Evolutionary conservation across 2,888 invertebrate species (phyloP), one percentile per base, ranked within the genome.

Genomic region (Macaria notata): DNA sequence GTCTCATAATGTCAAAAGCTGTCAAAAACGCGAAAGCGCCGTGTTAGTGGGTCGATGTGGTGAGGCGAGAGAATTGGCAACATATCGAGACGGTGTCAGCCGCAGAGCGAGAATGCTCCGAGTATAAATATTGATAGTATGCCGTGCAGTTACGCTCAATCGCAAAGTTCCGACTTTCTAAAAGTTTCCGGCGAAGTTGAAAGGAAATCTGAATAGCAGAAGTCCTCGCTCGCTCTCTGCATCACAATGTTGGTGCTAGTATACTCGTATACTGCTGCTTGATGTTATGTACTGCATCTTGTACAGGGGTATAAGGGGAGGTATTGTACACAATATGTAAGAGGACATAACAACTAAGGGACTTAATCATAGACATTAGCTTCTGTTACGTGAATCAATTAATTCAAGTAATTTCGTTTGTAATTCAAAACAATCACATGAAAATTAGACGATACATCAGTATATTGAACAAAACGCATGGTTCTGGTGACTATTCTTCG

Each of bases 171-270:
- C 46, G 50, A 36, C 33, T 36, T 59, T 47, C 39, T 19, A 9
- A 7, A 44, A 48, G 39, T 60, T 58, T 31, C 6, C 9, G n/a
- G 38, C 38, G 9, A 57, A 57, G 46, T 59, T 52, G 42, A 36
- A 44, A 46, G 47, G 45, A 55, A 57, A 55, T 49, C 29, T 9
- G 49, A 56, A 49, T 52, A 39, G 48, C 9, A 46, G 3, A 29
- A 52, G 45, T 41, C n/a, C 9, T 46, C 3, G 9, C 3, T 7
- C 3, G 36, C 36, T 8, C 9, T 9, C 50, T 33, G 54, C 46
- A 55, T 53, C 31, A 56, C 54, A 56, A 62, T 56, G 56, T 48
- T 29, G 6, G 41, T 39, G 4, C 31, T 19, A 1, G 31, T n/a
- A n/a, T n/a, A 4, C 9, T 9, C 19, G 46, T 31, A 19, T 19